Base-by-base conservation (phyloP, 2,113 vertebrate genomes). In the Ciconia stormi region DNA sequence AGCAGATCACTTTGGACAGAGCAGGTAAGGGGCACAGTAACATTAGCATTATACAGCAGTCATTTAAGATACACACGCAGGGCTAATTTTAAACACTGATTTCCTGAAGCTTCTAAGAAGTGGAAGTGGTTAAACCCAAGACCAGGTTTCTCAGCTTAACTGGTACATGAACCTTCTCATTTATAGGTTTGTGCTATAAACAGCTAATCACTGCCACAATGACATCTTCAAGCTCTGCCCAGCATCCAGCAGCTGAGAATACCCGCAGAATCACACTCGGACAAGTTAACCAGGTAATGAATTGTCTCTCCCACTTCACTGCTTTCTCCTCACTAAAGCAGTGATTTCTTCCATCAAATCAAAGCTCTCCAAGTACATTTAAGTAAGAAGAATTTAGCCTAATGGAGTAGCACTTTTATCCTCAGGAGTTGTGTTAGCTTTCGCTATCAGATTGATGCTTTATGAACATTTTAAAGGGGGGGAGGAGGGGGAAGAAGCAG, bases 221-320 rank as follows among this genome's bases (percentile, higher is more conserved):
- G 99, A 98, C 98, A 94, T 93, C 98, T 93, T 89, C 98, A 59
- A 96, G 95, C 76, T 97, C 99, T 93, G 93, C 97, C 91, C 98
- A 98, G 91, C 94, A 97, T 84, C 97, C 97, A 82, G 89, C 98
- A 93, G 97, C 99, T 90, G 98, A 98, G 95, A 97, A 95, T 59
- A 73, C 98, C 98, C 98, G 98, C 98, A 98, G 98, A 90, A 93
- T 98, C 56, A 89, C 99, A 52, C 94, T 98, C 2, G 98, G 98
- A 84, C 99, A 99, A 50, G 97, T 98, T 40, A 98, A 97, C 93
- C 99, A 99, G 99, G 99, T 99, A 98, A 94, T 38, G 38, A 38
- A 38, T 65, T 29, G 8, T 11, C 46, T 27, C 21, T 21, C 44
- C n/a, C 17, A 1, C 30, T 12, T 7, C 5, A 7, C 30, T 32